Conservation (phyloP, 2,888 invertebrate genomes). For the Hypomecis punctinalis region DNA sequence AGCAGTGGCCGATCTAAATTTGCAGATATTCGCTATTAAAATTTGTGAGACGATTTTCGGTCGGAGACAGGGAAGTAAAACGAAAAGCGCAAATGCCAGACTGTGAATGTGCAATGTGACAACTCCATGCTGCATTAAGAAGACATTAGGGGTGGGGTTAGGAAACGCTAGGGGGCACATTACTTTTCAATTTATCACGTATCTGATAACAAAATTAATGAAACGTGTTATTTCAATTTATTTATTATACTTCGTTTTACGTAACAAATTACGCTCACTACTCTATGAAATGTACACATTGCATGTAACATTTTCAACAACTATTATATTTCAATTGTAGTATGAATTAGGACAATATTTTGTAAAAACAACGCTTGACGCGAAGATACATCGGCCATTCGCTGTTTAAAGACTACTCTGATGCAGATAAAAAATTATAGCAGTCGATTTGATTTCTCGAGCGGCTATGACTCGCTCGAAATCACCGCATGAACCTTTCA, state of each 20-base stretch:
- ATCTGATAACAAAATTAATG: constrained; percentile 59
- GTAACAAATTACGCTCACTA: no score
- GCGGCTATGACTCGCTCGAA: constrained; percentile 65
- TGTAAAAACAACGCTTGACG: not conserved
- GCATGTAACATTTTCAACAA: no score
- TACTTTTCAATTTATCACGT: constrained; percentile 77
- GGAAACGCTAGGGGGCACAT: constrained; percentile 67
- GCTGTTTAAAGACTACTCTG: constrained; percentile 26
- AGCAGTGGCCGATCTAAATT: constrained; percentile 27
- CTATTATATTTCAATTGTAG: no score
- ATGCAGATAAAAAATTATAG: constrained; percentile 37
- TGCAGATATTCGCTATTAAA: constrained; percentile 17
- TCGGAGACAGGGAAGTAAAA: constrained; percentile 50
- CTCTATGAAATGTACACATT: no score
- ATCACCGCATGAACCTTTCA: constrained; percentile 76
- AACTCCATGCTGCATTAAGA: constrained; percentile 81
- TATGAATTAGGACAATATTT: constrained; percentile 21
- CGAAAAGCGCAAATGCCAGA: constrained; percentile 62
- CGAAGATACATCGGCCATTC: not conserved
- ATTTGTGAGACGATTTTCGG: constrained; percentile 50
- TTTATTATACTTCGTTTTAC: no score
- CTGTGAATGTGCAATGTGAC: constrained; percentile 77
- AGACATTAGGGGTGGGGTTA: constrained; percentile 76
- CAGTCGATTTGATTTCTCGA: constrained; percentile 58
- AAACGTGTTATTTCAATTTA: constrained; percentile 26